Base-by-base conservation (phyloP, 2,797 vertebrate species). In the Gymnothorax reevesii region DNA sequence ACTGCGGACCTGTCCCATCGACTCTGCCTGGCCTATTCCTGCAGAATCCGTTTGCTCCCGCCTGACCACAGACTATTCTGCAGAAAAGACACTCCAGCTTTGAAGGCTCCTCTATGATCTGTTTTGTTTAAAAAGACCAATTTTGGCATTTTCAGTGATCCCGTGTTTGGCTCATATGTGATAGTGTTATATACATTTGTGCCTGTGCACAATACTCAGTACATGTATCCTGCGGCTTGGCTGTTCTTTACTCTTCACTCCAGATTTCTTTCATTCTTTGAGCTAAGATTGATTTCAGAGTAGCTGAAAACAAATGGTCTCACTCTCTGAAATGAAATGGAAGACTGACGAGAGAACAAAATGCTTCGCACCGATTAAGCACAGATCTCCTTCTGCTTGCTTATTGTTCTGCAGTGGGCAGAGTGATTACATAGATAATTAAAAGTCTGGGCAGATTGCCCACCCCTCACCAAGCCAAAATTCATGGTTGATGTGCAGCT, bases 211-310 rank as follows among this genome's bases (percentile, higher is more conserved):
- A 42, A 42, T 42, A 42, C 33, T 42, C 33, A 2, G 33, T 83
- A 62, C 20, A 87, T 90, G 87, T 88, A 89, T 91, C 90, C 91
- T 83, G 88, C 86, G 89, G 89, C 90, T 91, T 89, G 75, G 82
- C 92, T 91, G 89, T 88, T 91, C 89, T 93, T 93, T 90, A 87
- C 42, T 15, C 73, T 42, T 77, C 33, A 33, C 73, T 52, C 42
- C 13, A 17, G 33, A 42, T 15, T 49, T 77, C 33, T 49, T 7
- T 6, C 20, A 49, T 80, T 80, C 77, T 55, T 54, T 8, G 20
- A 22, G 49, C 52, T 54, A 80, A 55, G 52, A 20, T 55, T 22
- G 2, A 13, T 77, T 49, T 80, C 77, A 80, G 77, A 22, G 49
- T 54, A 55, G 52, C 77, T 55, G 49, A 80, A 55, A 80, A 55